Percentiles rank a stretch among this genome's conserved stretches.
Evolutionary conservation across 2,888 invertebrate genomes (phyloP).

Genomic region (Andrena camellia): DNA sequence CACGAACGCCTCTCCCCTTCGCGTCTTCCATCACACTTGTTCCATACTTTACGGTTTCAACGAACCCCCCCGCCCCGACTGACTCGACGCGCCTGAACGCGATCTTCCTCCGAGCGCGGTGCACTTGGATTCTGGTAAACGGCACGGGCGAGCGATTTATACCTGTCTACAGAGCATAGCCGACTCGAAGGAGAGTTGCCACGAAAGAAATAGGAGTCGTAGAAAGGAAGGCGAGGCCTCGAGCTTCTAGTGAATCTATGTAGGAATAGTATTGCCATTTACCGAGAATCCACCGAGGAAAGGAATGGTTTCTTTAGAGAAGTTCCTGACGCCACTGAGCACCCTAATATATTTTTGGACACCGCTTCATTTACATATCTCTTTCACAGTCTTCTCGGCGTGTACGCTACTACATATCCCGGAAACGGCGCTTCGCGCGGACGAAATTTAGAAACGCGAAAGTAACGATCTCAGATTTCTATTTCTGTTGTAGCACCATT

Average conservation of each 20-base stretch:
- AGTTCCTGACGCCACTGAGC: conserved; percentile 57
- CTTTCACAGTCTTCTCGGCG: conserved; percentile 32
- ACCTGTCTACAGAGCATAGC: neutral
- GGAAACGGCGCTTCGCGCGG: neutral
- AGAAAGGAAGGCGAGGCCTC: neutral
- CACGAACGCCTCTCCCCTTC: conserved; percentile 49
- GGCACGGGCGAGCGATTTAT: neutral
- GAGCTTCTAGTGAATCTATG: too few relatives aligned
- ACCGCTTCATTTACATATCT: conserved; percentile 55
- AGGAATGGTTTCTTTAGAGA: neutral
- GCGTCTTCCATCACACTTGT: conserved; percentile 63
- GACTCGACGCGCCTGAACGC: conserved; percentile 15
- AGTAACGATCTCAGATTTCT: too few relatives aligned
- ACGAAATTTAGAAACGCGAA: too few relatives aligned
- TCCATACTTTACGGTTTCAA: conserved; percentile 50
- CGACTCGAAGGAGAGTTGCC: neutral
- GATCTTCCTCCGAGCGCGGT: neutral
- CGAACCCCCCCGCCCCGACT: conserved; percentile 21
- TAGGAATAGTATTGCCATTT: neutral
- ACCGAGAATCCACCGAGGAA: conserved; percentile 12
- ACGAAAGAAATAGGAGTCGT: neutral
- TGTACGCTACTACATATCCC: neutral
- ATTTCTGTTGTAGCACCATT: too few relatives aligned
- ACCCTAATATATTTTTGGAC: conserved; percentile 69
- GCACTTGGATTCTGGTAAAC: conserved; percentile 2